Base-by-base conservation (phyloP, 2,113 vertebrate genomes). In the Cricetomys ansorgei region DNA sequence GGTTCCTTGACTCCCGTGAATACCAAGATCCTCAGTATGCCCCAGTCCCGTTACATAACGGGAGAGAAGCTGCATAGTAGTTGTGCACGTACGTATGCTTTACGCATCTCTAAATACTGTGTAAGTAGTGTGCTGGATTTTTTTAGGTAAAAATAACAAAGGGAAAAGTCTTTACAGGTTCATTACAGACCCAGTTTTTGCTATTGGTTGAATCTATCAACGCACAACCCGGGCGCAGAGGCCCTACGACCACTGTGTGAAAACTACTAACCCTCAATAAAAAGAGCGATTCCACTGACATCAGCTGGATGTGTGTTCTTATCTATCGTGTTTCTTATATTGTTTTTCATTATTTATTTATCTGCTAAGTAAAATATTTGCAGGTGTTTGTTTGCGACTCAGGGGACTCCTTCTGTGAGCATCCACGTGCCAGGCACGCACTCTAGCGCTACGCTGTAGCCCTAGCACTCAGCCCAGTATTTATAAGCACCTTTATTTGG, bases 191-290 rank as follows among this genome's bases (percentile, higher is more conserved):
- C 1, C 0, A 59, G 19, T 50, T 19, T 37, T 57, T 59, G n/a
- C 17, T 80, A 21, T 40, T 88, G 31, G 1, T 59, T 67, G 8
- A 59, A 37, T 27, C 25, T 4, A 25, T 48, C 62, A 34, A 27
- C 9, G 16, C 3, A 62, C 34, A 80, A 50, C 31, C 23, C 40
- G 25, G 48, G 87, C 29, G 17, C n/a, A 37, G 21, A 59, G 50
- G 31, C 7, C 1, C 55, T 23, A 21, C 43, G 43, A n/a, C 31
- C 89, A 29, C 83, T 64, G 10, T 34, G 79, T 95, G 94, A 83
- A 97, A 95, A 95, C 27, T 40, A 81, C 89, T 88, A 96, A 96
- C 92, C 45, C 77, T 88, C n/a, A 94, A 7, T 23, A 34, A 65
- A 92, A 55, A 62, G 43, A 70, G n/a, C 86, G 29, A n/a, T 37